These are phyloP conservation scores for Nemoura dubitans DNA, from an alignment of 2,888 invertebrate species.

Conservation along the genomic window DNA sequence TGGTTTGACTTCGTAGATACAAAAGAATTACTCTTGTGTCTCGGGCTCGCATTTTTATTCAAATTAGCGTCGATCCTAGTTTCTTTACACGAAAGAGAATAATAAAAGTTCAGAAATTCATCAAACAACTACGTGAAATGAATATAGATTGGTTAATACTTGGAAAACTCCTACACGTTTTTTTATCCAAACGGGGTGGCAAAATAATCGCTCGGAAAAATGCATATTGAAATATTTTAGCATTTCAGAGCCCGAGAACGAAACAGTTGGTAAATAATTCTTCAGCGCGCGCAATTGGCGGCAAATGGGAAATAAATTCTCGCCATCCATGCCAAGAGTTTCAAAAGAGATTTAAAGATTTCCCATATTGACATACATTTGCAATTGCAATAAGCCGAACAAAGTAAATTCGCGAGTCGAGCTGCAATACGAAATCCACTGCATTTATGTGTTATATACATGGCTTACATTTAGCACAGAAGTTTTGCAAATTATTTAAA, in stretches of 20 bases:
- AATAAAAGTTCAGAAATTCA: background rate
- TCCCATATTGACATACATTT: background rate
- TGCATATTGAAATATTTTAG: constrained; percentile 3
- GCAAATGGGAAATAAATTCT: background rate
- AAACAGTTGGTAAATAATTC: no score
- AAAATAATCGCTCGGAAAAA: background rate
- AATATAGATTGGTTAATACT: background rate
- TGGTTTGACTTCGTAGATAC: background rate
- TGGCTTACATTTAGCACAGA: background rate
- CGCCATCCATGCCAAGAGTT: background rate
- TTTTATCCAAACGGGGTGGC: background rate
- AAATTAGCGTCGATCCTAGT: background rate
- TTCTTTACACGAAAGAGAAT: background rate
- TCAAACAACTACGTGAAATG: background rate
- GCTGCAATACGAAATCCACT: no score
- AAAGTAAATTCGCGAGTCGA: background rate
- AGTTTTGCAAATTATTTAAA: background rate
- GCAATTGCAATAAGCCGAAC: background rate
- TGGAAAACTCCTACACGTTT: background rate
- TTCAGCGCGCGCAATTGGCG: background rate
- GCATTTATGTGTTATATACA: no score
- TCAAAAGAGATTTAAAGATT: background rate
- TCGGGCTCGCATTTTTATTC: background rate
- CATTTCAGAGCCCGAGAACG: background rate
- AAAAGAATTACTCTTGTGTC: background rate